Evolutionary conservation across 2,113 vertebrate genomes (phyloP).

Genomic region (Tympanuchus pallidicinctus): DNA sequence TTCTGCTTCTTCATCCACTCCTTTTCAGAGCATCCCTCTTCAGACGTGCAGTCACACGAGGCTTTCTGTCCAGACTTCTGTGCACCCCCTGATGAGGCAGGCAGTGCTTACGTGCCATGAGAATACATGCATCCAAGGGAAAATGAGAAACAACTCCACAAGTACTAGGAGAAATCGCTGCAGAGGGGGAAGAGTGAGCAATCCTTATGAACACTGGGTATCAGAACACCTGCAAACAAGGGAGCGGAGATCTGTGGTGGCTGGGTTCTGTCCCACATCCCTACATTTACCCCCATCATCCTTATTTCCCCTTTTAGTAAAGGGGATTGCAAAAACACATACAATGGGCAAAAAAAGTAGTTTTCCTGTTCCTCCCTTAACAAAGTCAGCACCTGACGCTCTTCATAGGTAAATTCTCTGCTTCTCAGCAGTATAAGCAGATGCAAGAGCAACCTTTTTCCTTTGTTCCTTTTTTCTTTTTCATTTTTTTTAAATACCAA

Average conservation of each 20-base stretch:
- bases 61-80: neutral
- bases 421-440: neutral
- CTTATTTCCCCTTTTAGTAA: neutral
- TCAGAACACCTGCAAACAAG: neutral
- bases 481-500: neutral
- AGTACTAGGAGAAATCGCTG: neutral
- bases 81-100: neutral
- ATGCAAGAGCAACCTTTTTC: neutral
- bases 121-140: neutral
- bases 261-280: rapidly evolving
- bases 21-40: neutral
- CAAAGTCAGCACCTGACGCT: neutral
- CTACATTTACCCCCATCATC: neutral
- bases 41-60: rapidly evolving
- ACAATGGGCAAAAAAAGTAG: rapidly evolving
- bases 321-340: neutral
- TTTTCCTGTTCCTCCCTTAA: neutral
- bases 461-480: neutral
- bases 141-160: neutral
- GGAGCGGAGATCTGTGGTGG: neutral
- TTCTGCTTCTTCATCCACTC: neutral
- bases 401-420: neutral
- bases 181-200: neutral
- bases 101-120: neutral
- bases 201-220: rapidly evolving